Evolutionary conservation across 2,888 invertebrate genomes (phyloP).

Genomic region (Brachycybe producta): DNA sequence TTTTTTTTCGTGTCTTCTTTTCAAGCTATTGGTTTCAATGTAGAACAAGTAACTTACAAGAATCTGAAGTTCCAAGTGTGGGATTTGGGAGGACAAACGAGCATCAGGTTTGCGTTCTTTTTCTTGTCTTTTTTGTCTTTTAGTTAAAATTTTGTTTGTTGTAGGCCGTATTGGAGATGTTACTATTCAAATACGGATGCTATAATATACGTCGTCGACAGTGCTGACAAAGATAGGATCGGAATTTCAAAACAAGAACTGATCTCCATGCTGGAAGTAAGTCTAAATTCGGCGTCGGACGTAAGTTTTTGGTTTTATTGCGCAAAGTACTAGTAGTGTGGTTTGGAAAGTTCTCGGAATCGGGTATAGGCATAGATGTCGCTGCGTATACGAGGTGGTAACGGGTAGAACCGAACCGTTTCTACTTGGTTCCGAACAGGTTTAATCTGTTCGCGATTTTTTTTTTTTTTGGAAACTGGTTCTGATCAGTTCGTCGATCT

Average conservation of each 20-base stretch:
- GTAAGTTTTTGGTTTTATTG: no score
- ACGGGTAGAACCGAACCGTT: no score
- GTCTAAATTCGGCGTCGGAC: slow-evolving; percentile 29
- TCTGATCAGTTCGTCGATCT: no score
- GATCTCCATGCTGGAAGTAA: slow-evolving; percentile 88
- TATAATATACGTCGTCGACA: slow-evolving; percentile 98
- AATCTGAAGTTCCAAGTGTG: slow-evolving; percentile 98
- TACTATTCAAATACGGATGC: slow-evolving; percentile 99
- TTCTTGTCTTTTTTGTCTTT: not conserved
- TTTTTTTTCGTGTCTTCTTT: not conserved
- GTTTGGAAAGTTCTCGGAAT: no score
- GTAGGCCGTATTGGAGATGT: slow-evolving; percentile 97
- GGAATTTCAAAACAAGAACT: slow-evolving; percentile 98
- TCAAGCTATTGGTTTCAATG: slow-evolving; percentile 98
- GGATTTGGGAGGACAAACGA: slow-evolving; percentile 98
- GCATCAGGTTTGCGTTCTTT: slow-evolving; percentile 61
- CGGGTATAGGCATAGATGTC: no score
- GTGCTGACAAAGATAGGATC: slow-evolving; percentile 95
- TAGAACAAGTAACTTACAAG: slow-evolving; percentile 97
- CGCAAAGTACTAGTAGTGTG: no score
- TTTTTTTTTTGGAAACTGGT: no score
- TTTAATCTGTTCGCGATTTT: no score
- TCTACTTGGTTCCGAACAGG: no score
- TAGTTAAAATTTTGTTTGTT: slow-evolving; percentile 29
- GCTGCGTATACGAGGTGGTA: no score